These are phyloP conservation scores for Hecatera dysodea DNA, from an alignment of 2,888 invertebrate species.

Conservation along the genomic window DNA sequence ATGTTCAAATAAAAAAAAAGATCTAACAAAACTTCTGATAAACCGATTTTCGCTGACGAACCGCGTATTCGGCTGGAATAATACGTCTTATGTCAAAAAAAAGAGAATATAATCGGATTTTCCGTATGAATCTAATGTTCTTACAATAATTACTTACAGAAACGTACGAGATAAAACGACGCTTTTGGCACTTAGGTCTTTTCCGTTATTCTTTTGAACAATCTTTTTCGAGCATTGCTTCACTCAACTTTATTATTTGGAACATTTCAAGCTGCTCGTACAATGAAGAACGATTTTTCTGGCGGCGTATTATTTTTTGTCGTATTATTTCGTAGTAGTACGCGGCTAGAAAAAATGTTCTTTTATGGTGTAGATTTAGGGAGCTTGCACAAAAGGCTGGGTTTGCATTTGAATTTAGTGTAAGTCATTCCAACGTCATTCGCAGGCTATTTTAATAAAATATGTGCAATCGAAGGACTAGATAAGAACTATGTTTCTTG, in stretches of 20 bases:
- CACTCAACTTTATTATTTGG: conserved; percentile 51
- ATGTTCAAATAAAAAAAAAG: not conserved
- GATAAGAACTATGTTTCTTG: not conserved
- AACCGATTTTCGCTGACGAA: conserved; percentile 6
- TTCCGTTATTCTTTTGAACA: conserved; percentile 60
- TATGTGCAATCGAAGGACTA: not conserved
- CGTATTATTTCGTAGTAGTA: conserved; percentile 29
- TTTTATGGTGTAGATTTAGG: conserved; percentile 30
- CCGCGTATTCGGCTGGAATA: conserved; percentile 42
- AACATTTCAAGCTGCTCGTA: conserved; percentile 46
- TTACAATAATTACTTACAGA: conserved; percentile 66
- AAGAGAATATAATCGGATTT: conserved; percentile 47
- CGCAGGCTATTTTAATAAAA: not conserved
- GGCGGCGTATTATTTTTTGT: conserved; percentile 32
- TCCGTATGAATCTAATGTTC: conserved; percentile 65
- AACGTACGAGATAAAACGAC: conserved; percentile 73
- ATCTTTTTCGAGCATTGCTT: conserved; percentile 60
- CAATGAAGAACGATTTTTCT: conserved; percentile 27
- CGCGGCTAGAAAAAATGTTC: conserved; percentile 21
- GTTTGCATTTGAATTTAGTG: conserved; percentile 3
- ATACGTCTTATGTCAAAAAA: conserved; percentile 37
- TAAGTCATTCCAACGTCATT: conserved; percentile 1
- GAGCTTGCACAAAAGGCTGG: conserved; percentile 27
- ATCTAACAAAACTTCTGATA: not conserved
- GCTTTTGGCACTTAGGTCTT: conserved; percentile 87